Evolutionary conservation across 2,797 vertebrate species (phyloP).

Genomic region (Eulemur albifrons): DNA sequence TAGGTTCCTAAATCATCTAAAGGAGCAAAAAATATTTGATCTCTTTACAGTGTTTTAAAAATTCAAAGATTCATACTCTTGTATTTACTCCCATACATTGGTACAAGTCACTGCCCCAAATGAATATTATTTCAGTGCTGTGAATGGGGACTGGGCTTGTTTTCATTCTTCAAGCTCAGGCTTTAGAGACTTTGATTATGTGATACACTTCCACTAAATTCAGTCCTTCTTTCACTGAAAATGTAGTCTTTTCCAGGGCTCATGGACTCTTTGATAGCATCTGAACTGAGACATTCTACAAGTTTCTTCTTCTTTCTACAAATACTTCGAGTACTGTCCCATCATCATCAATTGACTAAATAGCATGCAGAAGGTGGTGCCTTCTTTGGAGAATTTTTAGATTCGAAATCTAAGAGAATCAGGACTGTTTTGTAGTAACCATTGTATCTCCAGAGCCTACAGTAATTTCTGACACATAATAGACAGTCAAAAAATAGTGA

Average conservation of each 20-base stretch:
- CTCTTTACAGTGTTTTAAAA: not conserved
- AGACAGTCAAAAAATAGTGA: not conserved
- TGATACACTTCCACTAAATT: not conserved
- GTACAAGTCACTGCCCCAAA: not conserved
- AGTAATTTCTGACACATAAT: not conserved
- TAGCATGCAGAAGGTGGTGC: fast-evolving
- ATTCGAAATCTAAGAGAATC: not conserved
- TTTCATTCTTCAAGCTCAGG: not conserved
- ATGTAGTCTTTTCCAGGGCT: not conserved
- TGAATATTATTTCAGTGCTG: not conserved
- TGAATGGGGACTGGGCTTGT: not conserved
- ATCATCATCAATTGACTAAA: not conserved
- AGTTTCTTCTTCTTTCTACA: not conserved
- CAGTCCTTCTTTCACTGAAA: not conserved
- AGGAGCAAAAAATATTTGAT: not conserved
- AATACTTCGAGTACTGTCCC: not conserved
- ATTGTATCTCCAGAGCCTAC: not conserved
- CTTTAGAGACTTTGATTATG: not conserved
- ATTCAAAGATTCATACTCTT: not conserved
- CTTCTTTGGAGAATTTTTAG: not conserved
- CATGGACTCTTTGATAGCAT: not conserved
- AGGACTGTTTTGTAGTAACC: too few species aligned
- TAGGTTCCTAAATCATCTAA: not conserved
- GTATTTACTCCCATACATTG: not conserved
- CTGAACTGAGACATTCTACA: not conserved